Base-by-base conservation (phyloP, 2,113 vertebrate genomes). In the Rhea americana region DNA sequence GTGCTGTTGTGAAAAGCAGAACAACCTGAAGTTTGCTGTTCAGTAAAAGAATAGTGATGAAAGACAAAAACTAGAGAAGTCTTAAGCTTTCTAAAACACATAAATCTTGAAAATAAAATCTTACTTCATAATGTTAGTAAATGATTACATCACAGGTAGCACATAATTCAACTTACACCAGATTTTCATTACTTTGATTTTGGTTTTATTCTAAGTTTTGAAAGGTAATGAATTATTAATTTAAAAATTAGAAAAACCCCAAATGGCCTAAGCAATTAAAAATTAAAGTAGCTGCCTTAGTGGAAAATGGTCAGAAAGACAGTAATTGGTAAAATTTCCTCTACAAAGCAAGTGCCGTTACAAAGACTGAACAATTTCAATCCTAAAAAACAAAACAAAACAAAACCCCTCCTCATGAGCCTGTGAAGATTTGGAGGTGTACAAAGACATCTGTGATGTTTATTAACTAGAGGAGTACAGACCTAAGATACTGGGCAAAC, bases 121-220 rank as follows among this genome's bases (percentile, higher is more conserved):
- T 55, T 82, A 74, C 82, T 91, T 96, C 63, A 89, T 82, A 71
- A 91, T 93, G 94, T 96, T 95, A 93, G 91, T 81, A 96, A 91
- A 59, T 26, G 35, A 90, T 95, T 82, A 96, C 93, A 92, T 81
- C 90, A 94, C 78, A 80, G 76, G 30, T 95, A 88, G 90, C 95
- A 97, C 93, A 88, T 92, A 95, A 95, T 97, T 97, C 96, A 97
- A 96, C 79, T 96, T 87, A 87, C 71, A 91, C 37, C 93, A 76
- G 79, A 89, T 67, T 93, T 96, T 63, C 70, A 37, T 83, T 92
- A 87, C n/a, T 55, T 53, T 51, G 55, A 53, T 89, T 96, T 91
- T 77, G 59, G 61, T 85, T 94, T 90, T 77, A 91, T 48, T n/a
- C 68, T n/a, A 73, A 94, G 95, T 82, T 41, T 61, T 32, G 79